A percentile compares a stretch with the other conserved stretches of the same genome.
phyloP scores from a whole-genome alignment of 2,888 invertebrate species.

The Hyposoter dolosus region DNA sequence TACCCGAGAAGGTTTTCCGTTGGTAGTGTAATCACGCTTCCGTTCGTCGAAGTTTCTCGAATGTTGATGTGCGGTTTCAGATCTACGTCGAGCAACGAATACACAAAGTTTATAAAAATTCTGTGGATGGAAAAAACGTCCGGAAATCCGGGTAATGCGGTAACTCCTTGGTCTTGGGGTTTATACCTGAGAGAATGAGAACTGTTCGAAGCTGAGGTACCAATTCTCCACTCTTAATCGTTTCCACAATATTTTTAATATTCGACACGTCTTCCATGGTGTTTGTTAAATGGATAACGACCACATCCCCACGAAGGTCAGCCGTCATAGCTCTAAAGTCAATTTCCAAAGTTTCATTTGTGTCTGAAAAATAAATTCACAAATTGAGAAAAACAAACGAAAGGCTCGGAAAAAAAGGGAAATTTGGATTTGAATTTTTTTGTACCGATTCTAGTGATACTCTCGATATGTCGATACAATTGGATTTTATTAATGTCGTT shows the following conservation, averaged over 20 bases:
- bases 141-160: not conserved
- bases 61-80: slow-evolving; percentile 75
- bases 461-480: slow-evolving; percentile 79
- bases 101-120: not conserved
- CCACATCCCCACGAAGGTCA: slow-evolving; percentile 76
- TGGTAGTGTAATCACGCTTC: slow-evolving; percentile 78
- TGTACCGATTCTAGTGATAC: slow-evolving; percentile 76
- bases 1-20: slow-evolving; percentile 82
- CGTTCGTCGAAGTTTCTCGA: slow-evolving; percentile 76
- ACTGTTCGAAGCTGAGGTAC: slow-evolving; percentile 78
- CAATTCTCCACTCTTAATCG: slow-evolving; percentile 73
- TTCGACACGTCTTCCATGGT: slow-evolving; percentile 74
- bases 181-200: slow-evolving; percentile 79
- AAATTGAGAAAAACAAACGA: slow-evolving; percentile 11
- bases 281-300: slow-evolving; percentile 82
- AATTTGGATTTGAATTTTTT: slow-evolving; percentile 2
- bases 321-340: slow-evolving; percentile 76
- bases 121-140: not conserved
- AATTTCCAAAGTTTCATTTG: slow-evolving; percentile 77
- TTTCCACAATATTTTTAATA: slow-evolving; percentile 75
- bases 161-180: not conserved
- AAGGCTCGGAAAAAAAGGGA: not conserved
- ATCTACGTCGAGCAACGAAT: slow-evolving; percentile 71
- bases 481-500: slow-evolving; percentile 83
- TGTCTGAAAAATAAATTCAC: slow-evolving; percentile 67